Evolutionary conservation across 2,113 vertebrate species (phyloP), one percentile per base, ranked within the genome.

Genomic region (Nothoprocta perdicaria): DNA sequence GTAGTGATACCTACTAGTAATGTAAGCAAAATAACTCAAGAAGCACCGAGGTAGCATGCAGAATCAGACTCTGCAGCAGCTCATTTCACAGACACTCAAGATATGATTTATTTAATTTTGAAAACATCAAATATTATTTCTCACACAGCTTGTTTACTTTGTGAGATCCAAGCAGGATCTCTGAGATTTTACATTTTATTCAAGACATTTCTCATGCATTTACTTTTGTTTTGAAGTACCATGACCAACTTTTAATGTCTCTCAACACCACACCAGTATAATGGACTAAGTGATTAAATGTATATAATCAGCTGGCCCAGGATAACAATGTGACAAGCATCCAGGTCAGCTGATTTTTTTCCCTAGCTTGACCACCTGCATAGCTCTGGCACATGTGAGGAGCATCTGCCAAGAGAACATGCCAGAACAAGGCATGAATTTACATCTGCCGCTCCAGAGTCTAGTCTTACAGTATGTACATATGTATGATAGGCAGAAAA

Each of bases 291-390:
- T 53, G 52, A 27, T 27, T 53, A 53, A 53, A 14, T 53, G 27
- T 24, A 53, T 27, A 14, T 27, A 53, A 26, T 27, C 26, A 27
- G 27, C 52, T 7, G 52, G 26, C 27, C 52, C 52, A 14, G 27
- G 52, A 53, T 53, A 53, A 53, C 27, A 26, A 53, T 53, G 52
- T 27, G 26, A 27, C 52, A 50, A 50, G 22, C 48, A 50, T 50
- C 48, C 48, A 23, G 22, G 23, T 50, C 48, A 23, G 35, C 8
- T 23, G 2, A 26, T 24, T 24, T 69, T 0, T 0, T 61, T 40
- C 55, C 74, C 35, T 35, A 60, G 22, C 48, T 41, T 65, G 80
- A 58, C 14, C 8, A 45, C 24, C 35, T 76, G 35, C 46, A 6
- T 45, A 38, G 10, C 40, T 58, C 45, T 80, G 38, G 53, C 1